Evolutionary conservation across 2,888 invertebrate genomes (phyloP).

Genomic region (Isoperla grammatica): DNA sequence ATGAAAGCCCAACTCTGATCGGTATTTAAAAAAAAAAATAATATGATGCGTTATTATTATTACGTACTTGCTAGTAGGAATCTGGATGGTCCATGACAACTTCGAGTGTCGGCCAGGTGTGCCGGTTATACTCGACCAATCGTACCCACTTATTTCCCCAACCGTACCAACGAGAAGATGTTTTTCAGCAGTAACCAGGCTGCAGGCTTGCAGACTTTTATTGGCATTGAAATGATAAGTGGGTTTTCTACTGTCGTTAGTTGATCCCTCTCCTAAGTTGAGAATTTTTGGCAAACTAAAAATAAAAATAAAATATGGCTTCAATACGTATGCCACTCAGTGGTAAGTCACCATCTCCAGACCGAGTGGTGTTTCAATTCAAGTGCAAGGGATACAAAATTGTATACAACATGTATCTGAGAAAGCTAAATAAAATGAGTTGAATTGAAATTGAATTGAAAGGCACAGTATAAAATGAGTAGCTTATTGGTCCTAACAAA

Average conservation of each 20-base stretch:
- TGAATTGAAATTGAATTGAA: too few relatives aligned
- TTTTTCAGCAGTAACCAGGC: constrained; percentile 58
- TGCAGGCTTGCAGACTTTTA: constrained; percentile 60
- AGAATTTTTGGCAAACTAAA: constrained; percentile 57
- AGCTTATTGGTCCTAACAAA: too few relatives aligned
- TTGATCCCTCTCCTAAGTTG: constrained; percentile 52
- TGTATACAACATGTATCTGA: too few relatives aligned
- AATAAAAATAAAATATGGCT: constrained; percentile 35
- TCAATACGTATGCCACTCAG: too few relatives aligned
- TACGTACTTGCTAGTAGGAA: constrained; percentile 51
- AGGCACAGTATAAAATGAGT: too few relatives aligned
- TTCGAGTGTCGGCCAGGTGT: constrained; percentile 45
- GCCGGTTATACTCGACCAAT: constrained; percentile 63
- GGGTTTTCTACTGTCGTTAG: constrained; percentile 55
- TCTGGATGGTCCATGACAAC: constrained; percentile 61
- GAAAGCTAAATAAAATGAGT: too few relatives aligned
- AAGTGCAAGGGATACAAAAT: too few relatives aligned
- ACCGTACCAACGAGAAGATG: constrained; percentile 69
- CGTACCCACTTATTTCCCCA: constrained; percentile 70
- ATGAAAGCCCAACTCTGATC: too few relatives aligned
- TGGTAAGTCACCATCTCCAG: too few relatives aligned
- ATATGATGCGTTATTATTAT: too few relatives aligned
- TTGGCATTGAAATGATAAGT: constrained; percentile 57
- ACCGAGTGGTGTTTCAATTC: too few relatives aligned
- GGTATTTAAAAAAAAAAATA: constrained; percentile 5